phyloP scores from a whole-genome alignment of 2,113 vertebrate genomes.

The Hippocampus abdominalis region DNA sequence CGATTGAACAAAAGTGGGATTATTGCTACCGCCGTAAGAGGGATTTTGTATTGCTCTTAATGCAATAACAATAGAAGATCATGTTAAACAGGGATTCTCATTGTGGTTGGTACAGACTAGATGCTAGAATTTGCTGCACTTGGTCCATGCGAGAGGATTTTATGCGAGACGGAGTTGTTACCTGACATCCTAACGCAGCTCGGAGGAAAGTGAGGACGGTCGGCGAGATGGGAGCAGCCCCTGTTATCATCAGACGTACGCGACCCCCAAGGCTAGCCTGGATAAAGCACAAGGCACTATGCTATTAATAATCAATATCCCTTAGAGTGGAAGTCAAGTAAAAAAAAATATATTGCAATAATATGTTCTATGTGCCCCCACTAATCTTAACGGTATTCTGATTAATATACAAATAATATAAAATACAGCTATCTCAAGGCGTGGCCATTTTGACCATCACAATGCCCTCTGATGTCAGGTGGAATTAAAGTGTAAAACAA shows the following conservation, averaged over 20 bases:
- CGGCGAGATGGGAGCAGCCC: slow-evolving; percentile 90
- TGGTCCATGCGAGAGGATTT: neutral
- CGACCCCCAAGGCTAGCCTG: slow-evolving; percentile 87
- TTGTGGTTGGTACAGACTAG: neutral
- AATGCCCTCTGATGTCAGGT: too few species aligned
- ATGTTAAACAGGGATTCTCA: neutral
- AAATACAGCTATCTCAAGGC: too few species aligned
- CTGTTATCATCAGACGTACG: slow-evolving; percentile 87
- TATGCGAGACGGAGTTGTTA: slow-evolving; percentile 50
- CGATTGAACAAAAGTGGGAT: neutral
- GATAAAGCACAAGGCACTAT: slow-evolving; percentile 24
- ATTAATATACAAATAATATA: too few species aligned
- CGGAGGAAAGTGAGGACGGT: slow-evolving; percentile 87
- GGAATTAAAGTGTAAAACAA: too few species aligned
- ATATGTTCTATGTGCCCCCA: neutral
- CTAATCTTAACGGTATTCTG: too few species aligned
- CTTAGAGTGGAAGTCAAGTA: neutral
- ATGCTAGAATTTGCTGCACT: neutral
- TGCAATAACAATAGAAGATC: neutral
- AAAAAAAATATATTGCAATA: neutral
- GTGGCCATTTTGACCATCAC: too few species aligned
- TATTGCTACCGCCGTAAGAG: neutral
- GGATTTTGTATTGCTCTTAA: neutral
- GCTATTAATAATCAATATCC: neutral
- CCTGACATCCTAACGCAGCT: slow-evolving; percentile 90